Evolutionary conservation across 1,140 invertebrate genomes (phyloP).

Genomic region (Brachionus manjavacas): DNA sequence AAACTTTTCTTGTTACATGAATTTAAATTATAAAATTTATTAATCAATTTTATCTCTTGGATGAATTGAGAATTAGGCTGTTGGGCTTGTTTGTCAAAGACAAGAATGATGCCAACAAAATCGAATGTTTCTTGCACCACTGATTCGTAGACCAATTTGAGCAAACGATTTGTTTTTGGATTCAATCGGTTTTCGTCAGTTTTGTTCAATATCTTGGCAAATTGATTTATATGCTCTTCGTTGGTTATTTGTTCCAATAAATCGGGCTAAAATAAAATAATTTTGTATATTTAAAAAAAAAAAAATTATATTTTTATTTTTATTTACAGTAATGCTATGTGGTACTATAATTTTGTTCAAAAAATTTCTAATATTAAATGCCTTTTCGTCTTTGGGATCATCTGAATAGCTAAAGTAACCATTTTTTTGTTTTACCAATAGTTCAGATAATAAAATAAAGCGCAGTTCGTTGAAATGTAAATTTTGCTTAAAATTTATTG

Average conservation of each 20-base stretch:
- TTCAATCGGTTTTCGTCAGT: not conserved
- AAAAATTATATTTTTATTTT: not conserved
- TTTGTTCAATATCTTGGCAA: conserved; percentile 24
- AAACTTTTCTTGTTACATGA: not conserved
- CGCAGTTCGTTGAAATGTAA: conserved; percentile 76
- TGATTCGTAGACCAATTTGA: conserved; percentile 27
- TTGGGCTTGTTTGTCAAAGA: conserved; percentile 18
- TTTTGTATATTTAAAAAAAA: not conserved
- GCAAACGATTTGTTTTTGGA: conserved; percentile 14
- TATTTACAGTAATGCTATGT: conserved; percentile 29
- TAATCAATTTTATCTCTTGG: conserved; percentile 18
- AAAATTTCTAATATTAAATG: conserved; percentile 41
- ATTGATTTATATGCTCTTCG: conserved; percentile 37
- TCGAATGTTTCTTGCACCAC: conserved; percentile 39
- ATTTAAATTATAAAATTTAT: conserved; percentile 15
- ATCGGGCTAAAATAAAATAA: not conserved
- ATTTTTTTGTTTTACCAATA: conserved; percentile 80
- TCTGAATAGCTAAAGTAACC: conserved; percentile 79
- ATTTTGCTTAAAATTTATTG: conserved; percentile 71
- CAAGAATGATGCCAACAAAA: conserved; percentile 34
- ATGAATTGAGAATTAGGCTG: conserved; percentile 3
- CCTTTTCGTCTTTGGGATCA: conserved; percentile 67
- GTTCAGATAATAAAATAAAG: conserved; percentile 61
- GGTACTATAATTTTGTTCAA: conserved; percentile 39
- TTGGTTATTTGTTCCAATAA: conserved; percentile 33